These are phyloP conservation scores for Octopus sinensis DNA, from an alignment of 1,140 invertebrate genomes.

Conservation along the genomic window DNA sequence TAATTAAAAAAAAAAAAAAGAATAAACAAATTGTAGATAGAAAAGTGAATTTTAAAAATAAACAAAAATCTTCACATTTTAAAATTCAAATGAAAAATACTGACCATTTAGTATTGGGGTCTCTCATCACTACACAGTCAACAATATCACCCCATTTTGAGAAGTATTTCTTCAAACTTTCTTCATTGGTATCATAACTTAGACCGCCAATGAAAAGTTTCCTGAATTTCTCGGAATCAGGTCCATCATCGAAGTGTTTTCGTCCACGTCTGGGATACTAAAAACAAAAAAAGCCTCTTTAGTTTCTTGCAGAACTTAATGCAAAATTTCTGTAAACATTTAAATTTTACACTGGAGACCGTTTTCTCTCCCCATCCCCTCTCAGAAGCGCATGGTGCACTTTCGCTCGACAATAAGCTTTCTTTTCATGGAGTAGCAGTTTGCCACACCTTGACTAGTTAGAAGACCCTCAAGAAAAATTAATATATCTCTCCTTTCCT, in stretches of 20 bases:
- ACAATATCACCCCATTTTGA: conserved; percentile 95
- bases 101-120: conserved; percentile 78
- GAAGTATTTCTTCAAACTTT: conserved; percentile 88
- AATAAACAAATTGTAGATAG: background rate
- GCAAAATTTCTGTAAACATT: no score
- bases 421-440: no score
- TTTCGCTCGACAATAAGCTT: no score
- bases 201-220: conserved; percentile 78
- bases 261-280: background rate
- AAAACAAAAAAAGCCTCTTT: background rate
- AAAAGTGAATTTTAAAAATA: background rate
- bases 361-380: no score
- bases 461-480: no score
- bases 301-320: no score
- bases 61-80: background rate
- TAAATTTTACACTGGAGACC: no score
- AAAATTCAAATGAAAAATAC: background rate
- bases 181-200: conserved; percentile 74
- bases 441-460: no score
- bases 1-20: background rate
- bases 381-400: no score
- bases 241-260: conserved; percentile 22
- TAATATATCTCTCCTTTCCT: no score
- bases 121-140: conserved; percentile 97
- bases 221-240: conserved; percentile 39